Evolutionary conservation across 2,113 vertebrate genomes (phyloP), one percentile per base, ranked within the genome.

Genomic region (Desmodus rotundus): DNA sequence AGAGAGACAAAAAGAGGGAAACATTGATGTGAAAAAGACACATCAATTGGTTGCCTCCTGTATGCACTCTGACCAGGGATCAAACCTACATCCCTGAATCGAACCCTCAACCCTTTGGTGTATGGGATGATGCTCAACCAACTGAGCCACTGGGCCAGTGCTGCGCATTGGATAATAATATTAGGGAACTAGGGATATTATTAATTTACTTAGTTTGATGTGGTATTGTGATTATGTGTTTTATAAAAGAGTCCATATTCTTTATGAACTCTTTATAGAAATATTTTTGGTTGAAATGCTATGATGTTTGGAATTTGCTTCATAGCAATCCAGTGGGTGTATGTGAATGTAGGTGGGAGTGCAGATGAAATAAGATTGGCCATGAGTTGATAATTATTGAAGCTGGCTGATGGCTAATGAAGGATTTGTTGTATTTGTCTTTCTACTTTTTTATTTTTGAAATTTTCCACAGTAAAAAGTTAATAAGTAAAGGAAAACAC

Each of bases 361-460:
- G 5, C 16, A 61, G 36, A 41, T 72, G n/a, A 94, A 91, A 54
- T 31, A 43, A 89, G 72, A 86, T 5, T 28, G 78, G 41, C 43
- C 38, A 31, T 12, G 41, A 92, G 43, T 56, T 85, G 61, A 78
- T 68, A 85, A 78, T 8, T 65, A 17, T 36, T 86, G 47, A 86
- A 85, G 24, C 9, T 73, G 61, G 10, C 45, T 91, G 61, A 54
- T 91, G 50, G 26, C 47, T 54, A 52, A 20, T 61, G 52, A 50
- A 72, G 17, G 36, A 16, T 63, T 91, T 70, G 26, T 87, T 94
- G 81, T 52, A 50, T 89, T 94, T 92, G 28, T 91, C 38, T 94
- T 87, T 78, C 54, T 87, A 43, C 20, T 26, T 96, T 96, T 77
- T 84, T 45, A 87, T 19, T 95, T 89, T 89, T 70, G 50, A 95